A percentile compares a stretch with the other conserved stretches of the same genome.
Evolutionary conservation across 2,888 invertebrate species (phyloP).

Genomic region (Ganaspis brasiliensis): DNA sequence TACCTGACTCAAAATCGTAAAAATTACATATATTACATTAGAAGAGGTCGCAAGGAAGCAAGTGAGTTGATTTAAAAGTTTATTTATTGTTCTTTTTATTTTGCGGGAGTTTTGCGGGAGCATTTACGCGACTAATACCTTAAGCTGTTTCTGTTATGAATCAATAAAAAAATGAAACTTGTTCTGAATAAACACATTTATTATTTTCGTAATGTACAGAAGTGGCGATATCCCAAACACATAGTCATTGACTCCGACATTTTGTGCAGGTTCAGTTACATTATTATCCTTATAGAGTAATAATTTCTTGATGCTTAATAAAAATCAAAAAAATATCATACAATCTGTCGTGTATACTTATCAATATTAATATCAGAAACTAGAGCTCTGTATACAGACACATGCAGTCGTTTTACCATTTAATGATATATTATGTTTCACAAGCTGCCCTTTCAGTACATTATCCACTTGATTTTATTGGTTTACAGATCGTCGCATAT

Average conservation of each 20-base stretch:
- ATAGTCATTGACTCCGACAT: conserved; percentile 59
- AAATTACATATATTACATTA: no score
- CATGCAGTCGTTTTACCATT: conserved; percentile 25
- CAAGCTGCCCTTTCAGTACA: conserved; percentile 30
- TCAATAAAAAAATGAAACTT: not conserved
- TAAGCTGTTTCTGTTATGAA: no score
- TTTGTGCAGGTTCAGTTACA: conserved; percentile 65
- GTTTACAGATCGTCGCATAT: conserved; percentile 12
- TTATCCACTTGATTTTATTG: not conserved
- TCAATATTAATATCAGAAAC: conserved; percentile 45
- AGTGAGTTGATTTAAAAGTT: no score
- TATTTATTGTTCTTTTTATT: no score
- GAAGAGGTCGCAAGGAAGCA: no score
- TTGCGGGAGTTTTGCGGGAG: no score
- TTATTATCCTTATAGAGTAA: conserved; percentile 62
- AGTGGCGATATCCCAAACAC: conserved; percentile 68
- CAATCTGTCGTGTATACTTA: conserved; percentile 47
- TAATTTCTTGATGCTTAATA: conserved; percentile 57
- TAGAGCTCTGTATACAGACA: conserved; percentile 28
- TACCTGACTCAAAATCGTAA: no score
- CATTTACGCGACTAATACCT: no score
- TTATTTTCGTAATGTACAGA: conserved; percentile 72
- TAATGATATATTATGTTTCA: conserved; percentile 35
- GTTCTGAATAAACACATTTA: conserved; percentile 57
- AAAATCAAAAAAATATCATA: conserved; percentile 65